phyloP scores from a whole-genome alignment of 2,888 invertebrate species.

The Ennomos fuscantarius region DNA sequence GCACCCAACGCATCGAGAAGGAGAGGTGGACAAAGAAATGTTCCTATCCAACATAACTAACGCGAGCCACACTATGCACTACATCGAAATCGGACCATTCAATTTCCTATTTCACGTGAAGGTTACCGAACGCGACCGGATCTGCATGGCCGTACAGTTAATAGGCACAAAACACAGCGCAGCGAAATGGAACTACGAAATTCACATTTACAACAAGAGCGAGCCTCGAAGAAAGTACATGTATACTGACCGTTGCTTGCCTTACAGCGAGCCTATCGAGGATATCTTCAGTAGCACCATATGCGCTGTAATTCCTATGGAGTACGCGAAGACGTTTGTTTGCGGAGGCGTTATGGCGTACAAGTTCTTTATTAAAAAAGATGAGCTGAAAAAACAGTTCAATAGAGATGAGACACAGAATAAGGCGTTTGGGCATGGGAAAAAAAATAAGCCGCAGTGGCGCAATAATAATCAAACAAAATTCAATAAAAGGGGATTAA shows the following conservation, averaged over 20 bases:
- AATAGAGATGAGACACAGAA: no score
- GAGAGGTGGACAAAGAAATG: conserved; percentile 60
- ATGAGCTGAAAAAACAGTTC: not conserved
- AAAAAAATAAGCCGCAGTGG: no score
- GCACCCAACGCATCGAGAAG: conserved; percentile 54
- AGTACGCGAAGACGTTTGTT: conserved; percentile 33
- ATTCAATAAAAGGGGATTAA: no score
- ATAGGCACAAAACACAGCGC: conserved; percentile 63
- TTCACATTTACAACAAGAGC: conserved; percentile 68
- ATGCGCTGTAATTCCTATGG: conserved; percentile 55
- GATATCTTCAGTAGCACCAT: conserved; percentile 48
- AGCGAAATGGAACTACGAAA: conserved; percentile 66
- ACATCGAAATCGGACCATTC: conserved; percentile 52
- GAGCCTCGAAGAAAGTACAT: conserved; percentile 59
- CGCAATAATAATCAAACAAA: no score
- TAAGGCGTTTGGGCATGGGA: no score
- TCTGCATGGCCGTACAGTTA: conserved; percentile 62
- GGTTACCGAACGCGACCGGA: conserved; percentile 44
- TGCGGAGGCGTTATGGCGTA: conserved; percentile 32
- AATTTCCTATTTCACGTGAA: conserved; percentile 63
- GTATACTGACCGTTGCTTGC: conserved; percentile 53
- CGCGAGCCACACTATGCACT: conserved; percentile 48
- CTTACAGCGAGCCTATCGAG: conserved; percentile 42
- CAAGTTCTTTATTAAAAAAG: conserved; percentile 33
- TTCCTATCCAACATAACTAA: conserved; percentile 43